These are phyloP conservation scores for Epizoanthus rinbou DNA, from an alignment of 92 coral and sea anemone genomes.

Conservation along the genomic window DNA sequence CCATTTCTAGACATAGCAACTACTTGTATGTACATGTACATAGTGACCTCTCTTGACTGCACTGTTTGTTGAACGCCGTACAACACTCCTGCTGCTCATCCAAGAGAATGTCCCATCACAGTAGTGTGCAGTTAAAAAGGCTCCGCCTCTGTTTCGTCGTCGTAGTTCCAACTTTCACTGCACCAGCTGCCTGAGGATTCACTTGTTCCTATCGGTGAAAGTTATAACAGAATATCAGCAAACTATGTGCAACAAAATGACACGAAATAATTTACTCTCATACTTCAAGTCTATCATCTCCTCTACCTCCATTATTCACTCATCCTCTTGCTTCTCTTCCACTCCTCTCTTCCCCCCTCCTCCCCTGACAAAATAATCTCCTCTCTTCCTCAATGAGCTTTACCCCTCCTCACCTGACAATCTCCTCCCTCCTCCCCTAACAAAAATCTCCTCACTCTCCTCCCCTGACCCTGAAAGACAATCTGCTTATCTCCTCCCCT, in stretches of 20 bases:
- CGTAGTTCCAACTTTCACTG: slow-evolving; percentile 61
- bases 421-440: no score
- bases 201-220: slow-evolving; percentile 74
- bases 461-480: no score
- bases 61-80: slow-evolving; percentile 11
- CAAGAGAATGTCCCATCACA: slow-evolving; percentile 9
- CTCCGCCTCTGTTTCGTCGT: slow-evolving; percentile 29
- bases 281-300: no score
- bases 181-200: slow-evolving; percentile 77
- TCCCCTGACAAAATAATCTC: no score
- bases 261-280: not conserved
- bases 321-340: no score
- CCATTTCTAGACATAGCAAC: not conserved
- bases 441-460: no score
- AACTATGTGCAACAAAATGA: not conserved
- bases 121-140: slow-evolving; percentile 26
- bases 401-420: no score
- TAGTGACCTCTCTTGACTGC: not conserved
- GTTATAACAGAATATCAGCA: not conserved
- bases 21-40: not conserved
- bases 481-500: no score
- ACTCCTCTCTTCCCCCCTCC: no score
- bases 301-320: no score
- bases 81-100: not conserved
- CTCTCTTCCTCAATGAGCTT: no score